Base-by-base conservation (phyloP, 2,797 vertebrate species). In the Protosalanx chinensis region DNA sequence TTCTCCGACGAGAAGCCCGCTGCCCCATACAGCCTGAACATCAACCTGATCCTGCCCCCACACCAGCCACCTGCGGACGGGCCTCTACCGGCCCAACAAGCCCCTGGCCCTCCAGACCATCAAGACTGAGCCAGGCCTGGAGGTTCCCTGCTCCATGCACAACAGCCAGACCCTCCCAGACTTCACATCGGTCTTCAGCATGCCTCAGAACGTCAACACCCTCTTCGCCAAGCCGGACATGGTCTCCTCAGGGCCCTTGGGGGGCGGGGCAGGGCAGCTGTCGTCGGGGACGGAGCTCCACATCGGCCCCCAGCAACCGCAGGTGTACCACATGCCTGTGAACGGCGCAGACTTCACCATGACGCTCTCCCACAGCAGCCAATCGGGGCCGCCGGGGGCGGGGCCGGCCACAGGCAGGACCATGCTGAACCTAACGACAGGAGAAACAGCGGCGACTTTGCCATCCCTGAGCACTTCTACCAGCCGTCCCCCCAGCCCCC, bases 181-280 rank as follows among this genome's bases (percentile, higher is more conserved):
- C 82, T 98, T 97, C 91, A 96, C 95, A 76, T 96, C 95, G 0
- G 94, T 96, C 73, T 98, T 98, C 92, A 97, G 90, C 76, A 81
- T 95, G 79, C 93, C 94, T 0, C 95, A 95, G 30, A 93, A 92
- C 0, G 92, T 91, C 78, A 96, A 92, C 88, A 94, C 85, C 51
- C 91, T 95, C 71, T 96, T 96, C 84, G 90, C 97, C 82, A 97
- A 98, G 80, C 93, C 95, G 4, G 94, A 96, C 79, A 71, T 92
- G 86, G 82, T 86, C 0, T 10, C 82, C 2, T 67, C 64, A 4
- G 81, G 13, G 1, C 15, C 1, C 49, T 3, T 58, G 0, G 75
- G 32, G 57, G 82, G 57, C 67, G 64, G 6, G 0, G 61, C 56
- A 6, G 15, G 71, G 0, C 68, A 79, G 6, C 88, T 82, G 65